These are phyloP conservation scores for Phocoena phocoena DNA, from an alignment of 2,113 vertebrate species.

Conservation along the genomic window DNA sequence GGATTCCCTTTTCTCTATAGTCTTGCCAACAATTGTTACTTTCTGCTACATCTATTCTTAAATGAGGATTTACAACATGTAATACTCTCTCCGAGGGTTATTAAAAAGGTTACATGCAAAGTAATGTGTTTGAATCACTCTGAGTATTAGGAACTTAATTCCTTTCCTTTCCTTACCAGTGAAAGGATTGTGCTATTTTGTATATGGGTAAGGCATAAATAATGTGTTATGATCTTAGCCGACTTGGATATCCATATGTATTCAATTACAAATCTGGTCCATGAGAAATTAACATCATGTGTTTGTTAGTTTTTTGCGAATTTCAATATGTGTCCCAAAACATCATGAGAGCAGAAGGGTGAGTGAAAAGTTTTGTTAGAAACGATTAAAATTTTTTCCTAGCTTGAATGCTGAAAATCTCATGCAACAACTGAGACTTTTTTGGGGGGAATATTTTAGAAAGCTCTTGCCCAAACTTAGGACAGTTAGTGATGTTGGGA, in stretches of 20 bases:
- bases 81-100: neutral
- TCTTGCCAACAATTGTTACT: neutral
- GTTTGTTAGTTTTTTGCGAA: neutral
- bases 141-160: neutral
- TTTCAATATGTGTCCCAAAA: neutral
- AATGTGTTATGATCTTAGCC: neutral
- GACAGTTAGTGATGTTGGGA: neutral
- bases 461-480: conserved; percentile 9
- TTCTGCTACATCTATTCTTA: neutral
- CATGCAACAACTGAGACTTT: neutral
- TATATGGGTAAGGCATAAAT: neutral
- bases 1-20: neutral
- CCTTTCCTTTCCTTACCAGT: neutral
- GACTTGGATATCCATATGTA: neutral
- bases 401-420: neutral
- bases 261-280: conserved; percentile 10
- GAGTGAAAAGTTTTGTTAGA: neutral
- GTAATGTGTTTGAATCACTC: conserved; percentile 12
- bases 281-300: neutral
- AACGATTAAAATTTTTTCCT: neutral
- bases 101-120: neutral
- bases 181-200: neutral
- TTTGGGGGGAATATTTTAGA: neutral
- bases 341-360: neutral
- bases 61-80: neutral